phyloP scores from a whole-genome alignment of 2,888 invertebrate species.

The Argyra leucocephala region DNA sequence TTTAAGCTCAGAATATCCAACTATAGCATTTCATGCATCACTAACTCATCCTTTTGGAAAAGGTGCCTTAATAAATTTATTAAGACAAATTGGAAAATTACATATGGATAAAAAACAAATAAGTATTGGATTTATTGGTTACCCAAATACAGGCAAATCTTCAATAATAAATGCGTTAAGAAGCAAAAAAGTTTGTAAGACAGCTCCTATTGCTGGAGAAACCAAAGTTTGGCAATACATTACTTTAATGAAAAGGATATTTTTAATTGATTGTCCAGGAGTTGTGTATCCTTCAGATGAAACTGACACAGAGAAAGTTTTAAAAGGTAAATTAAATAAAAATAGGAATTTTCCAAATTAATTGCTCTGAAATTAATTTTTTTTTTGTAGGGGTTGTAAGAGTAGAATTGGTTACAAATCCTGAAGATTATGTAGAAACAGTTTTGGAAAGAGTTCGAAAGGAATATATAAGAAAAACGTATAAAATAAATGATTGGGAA shows the following conservation, averaged over 20 bases:
- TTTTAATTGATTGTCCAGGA: slow-evolving; percentile 96
- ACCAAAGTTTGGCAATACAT: slow-evolving; percentile 99
- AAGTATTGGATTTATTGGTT: slow-evolving; percentile 96
- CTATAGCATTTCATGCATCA: slow-evolving; percentile 97
- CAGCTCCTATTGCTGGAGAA: slow-evolving; percentile 96
- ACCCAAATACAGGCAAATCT: slow-evolving; percentile 98
- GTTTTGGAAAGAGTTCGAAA: slow-evolving; percentile 78
- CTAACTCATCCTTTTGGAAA: slow-evolving; percentile 96
- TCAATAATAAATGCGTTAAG: slow-evolving; percentile 94
- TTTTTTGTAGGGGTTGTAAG: slow-evolving; percentile 69
- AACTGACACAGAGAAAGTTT: slow-evolving; percentile 85
- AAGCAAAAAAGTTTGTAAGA: slow-evolving; percentile 96
- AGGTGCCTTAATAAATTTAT: slow-evolving; percentile 88
- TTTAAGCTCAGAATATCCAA: slow-evolving; percentile 89
- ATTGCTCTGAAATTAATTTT: neutral
- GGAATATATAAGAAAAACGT: slow-evolving; percentile 84
- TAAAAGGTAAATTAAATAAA: slow-evolving; percentile 55
- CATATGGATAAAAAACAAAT: slow-evolving; percentile 97
- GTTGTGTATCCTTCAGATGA: slow-evolving; percentile 96
- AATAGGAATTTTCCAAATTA: too few relatives aligned
- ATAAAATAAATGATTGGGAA: slow-evolving; percentile 73
- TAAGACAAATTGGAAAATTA: slow-evolving; percentile 90
- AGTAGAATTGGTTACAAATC: slow-evolving; percentile 85
- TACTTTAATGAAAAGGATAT: slow-evolving; percentile 92
- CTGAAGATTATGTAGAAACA: slow-evolving; percentile 86